Evolutionary conservation across 2,888 invertebrate species (phyloP).

Genomic region (Brachyopa scutellaris): DNA sequence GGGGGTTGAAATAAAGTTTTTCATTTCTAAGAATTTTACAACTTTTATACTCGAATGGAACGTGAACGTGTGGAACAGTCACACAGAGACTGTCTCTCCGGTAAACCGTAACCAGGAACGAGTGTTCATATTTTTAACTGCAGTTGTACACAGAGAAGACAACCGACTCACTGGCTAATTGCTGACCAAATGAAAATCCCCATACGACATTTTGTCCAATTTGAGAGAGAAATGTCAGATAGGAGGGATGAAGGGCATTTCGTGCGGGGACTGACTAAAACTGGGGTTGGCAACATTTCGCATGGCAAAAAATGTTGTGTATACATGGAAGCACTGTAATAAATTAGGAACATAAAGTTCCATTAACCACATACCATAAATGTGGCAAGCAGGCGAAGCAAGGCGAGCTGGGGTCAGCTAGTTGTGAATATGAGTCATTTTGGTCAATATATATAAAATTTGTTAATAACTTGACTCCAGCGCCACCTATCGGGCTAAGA

Average conservation of each 20-base stretch:
- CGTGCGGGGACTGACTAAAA: too few relatives aligned
- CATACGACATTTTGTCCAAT: slow-evolving; percentile 73
- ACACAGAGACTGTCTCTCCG: slow-evolving; percentile 4
- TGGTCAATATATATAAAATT: too few relatives aligned
- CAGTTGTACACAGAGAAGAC: slow-evolving; percentile 25
- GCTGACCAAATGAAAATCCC: slow-evolving; percentile 73
- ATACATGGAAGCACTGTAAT: too few relatives aligned
- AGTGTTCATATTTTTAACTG: slow-evolving; percentile 72
- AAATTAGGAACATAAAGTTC: too few relatives aligned
- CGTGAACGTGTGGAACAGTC: slow-evolving; percentile 22
- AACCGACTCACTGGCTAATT: slow-evolving; percentile 67
- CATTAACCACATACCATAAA: too few relatives aligned
- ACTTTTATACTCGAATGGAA: slow-evolving; percentile 58
- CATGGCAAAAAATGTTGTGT: too few relatives aligned
- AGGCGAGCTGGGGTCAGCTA: too few relatives aligned
- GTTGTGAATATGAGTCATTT: too few relatives aligned
- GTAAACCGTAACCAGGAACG: neutral
- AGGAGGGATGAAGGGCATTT: slow-evolving; percentile 45
- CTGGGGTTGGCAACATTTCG: too few relatives aligned
- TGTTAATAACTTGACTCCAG: too few relatives aligned
- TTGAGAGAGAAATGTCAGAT: slow-evolving; percentile 72
- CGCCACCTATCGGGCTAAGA: too few relatives aligned
- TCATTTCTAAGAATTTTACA: slow-evolving; percentile 70
- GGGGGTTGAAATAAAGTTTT: slow-evolving; percentile 60
- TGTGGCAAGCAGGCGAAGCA: too few relatives aligned